Base-by-base conservation (phyloP, 2,113 vertebrate species). In the Glaucidium brasilianum region DNA sequence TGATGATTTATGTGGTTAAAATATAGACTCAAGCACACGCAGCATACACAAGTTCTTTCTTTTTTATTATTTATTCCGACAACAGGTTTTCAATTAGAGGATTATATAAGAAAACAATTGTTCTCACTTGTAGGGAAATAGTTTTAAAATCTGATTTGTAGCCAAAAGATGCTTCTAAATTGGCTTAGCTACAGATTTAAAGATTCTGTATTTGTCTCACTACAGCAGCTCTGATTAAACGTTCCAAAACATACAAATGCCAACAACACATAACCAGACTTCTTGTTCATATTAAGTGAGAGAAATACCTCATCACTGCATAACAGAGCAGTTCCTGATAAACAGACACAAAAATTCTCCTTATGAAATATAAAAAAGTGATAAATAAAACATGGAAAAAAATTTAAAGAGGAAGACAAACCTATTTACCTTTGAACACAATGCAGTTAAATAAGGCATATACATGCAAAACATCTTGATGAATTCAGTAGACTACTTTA, bases 381-480 rank as follows among this genome's bases (percentile, higher is more conserved):
- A 66, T 89, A 73, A 97, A 95, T 73, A 92, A 95, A 88, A 79
- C 13, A 94, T 26, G 15, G 41, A 15, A 50, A 16, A 94, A 85
- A 82, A 30, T 12, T 15, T 13, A 13, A 64, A 80, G 39, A 81
- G 32, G 37, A 92, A 91, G 25, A 71, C 30, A 76, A 92, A 94
- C 19, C 79, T 91, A 30, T 74, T 87, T 83, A 78, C 86, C 94
- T 59, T 58, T 81, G 53, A 80, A 74, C 9, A 50, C 10, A 39
- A 29, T 30, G n/a, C 16, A 58, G 56, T 69, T 81, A 67, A 67
- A 52, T 41, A 88, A 56, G 45, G 12, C 58, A 82, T 15, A 37
- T 2, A 5, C 12, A 87, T 22, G n/a, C 50, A 94, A 75, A 72
- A 66, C 13, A 29, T 23, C 45, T 22, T 50, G 32, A 92, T 89